Evolutionary conservation across 2,797 vertebrate species (phyloP).

Genomic region (Sebastiscus tertius): DNA sequence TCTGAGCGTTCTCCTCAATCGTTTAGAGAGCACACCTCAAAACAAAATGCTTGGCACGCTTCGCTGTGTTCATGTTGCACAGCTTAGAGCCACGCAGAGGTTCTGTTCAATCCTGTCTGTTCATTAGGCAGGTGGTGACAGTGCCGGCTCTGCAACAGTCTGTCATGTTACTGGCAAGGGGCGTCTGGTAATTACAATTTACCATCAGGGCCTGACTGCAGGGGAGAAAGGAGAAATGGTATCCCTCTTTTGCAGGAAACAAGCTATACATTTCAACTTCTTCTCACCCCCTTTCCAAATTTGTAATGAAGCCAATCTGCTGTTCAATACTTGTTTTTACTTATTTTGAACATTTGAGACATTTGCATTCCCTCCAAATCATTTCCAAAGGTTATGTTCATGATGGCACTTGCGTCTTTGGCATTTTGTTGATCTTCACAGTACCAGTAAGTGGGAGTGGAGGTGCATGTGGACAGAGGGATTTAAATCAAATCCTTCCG

Average conservation of each 20-base stretch:
- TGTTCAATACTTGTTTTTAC: neutral
- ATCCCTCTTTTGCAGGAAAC: conserved; percentile 27
- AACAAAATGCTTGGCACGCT: conserved; percentile 61
- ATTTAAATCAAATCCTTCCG: neutral
- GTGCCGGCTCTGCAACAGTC: conserved; percentile 55
- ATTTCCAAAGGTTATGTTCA: neutral
- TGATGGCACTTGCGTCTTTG: neutral
- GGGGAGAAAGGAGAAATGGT: conserved; percentile 31
- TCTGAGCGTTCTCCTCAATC: conserved; percentile 47
- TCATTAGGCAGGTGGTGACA: conserved; percentile 75
- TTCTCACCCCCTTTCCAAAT: neutral
- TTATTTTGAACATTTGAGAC: neutral
- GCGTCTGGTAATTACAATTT: conserved; percentile 64
- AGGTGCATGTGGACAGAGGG: neutral
- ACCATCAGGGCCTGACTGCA: conserved; percentile 49
- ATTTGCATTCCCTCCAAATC: neutral
- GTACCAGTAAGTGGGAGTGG: neutral
- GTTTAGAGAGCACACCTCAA: conserved; percentile 63
- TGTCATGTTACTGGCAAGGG: conserved; percentile 63
- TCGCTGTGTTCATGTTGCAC: conserved; percentile 43
- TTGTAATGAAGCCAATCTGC: neutral
- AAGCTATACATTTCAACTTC: conserved; percentile 32
- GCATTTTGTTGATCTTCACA: neutral
- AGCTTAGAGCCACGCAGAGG: conserved; percentile 46
- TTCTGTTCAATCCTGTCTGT: conserved; percentile 75